Evolutionary conservation across 2,888 invertebrate genomes (phyloP).

Genomic region (Megalurothrips usitatus): DNA sequence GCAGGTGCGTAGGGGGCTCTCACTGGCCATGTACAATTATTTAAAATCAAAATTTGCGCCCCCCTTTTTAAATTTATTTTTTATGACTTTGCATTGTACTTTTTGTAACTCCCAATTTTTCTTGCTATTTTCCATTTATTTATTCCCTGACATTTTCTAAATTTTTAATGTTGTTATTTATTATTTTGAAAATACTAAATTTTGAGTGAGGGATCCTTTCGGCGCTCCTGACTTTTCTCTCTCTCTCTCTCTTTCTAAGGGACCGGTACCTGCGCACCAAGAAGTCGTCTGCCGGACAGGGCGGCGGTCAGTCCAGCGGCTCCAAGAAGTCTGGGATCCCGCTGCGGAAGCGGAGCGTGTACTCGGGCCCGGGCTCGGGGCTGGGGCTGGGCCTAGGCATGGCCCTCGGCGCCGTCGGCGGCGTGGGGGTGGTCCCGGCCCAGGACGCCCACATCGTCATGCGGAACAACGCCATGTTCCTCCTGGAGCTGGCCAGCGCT

Average conservation of each 20-base stretch:
- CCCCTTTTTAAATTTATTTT: too few relatives aligned
- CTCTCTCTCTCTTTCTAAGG: conserved; percentile 27
- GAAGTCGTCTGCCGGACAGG: conserved; percentile 34
- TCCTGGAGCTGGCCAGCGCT: conserved; percentile 82
- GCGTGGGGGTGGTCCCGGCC: neutral
- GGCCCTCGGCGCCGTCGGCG: neutral
- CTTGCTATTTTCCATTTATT: too few relatives aligned
- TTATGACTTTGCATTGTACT: too few relatives aligned
- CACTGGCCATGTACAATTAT: too few relatives aligned
- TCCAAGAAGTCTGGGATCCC: neutral
- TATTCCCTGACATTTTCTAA: too few relatives aligned
- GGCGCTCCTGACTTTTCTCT: too few relatives aligned
- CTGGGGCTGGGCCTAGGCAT: too few relatives aligned
- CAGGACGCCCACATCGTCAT: conserved; percentile 60
- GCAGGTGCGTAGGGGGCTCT: conserved; percentile 59
- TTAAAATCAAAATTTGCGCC: too few relatives aligned
- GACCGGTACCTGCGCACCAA: conserved; percentile 40
- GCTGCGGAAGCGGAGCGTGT: conserved; percentile 3
- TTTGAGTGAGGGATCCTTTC: neutral
- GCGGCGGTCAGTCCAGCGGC: neutral
- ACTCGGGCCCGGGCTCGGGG: neutral
- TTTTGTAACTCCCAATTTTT: too few relatives aligned
- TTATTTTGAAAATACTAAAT: neutral
- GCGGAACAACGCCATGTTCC: conserved; percentile 90
- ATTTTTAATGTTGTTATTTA: too few relatives aligned